Conservation (phyloP, 2,888 invertebrate species). For the Chymomyza caudatula region DNA sequence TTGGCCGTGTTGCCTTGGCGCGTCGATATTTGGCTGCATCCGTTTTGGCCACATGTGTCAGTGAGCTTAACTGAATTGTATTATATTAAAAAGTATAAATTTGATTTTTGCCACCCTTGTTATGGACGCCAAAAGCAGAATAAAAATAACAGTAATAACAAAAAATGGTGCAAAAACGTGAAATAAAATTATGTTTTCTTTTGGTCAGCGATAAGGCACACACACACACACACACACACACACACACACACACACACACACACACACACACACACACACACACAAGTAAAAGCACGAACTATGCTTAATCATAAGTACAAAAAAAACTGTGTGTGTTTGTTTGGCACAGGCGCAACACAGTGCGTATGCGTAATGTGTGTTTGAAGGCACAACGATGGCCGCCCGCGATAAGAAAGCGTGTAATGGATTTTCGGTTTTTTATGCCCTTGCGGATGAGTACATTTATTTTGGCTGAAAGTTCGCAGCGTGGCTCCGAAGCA, state of each 20-base stretch:
- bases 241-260: too few relatives aligned
- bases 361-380: constrained; percentile 64
- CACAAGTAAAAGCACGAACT: constrained; percentile 4
- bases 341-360: constrained; percentile 18
- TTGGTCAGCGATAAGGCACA: constrained; percentile 18
- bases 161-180: constrained; percentile 22
- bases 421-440: constrained; percentile 54
- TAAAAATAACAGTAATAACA: not conserved
- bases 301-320: constrained; percentile 53
- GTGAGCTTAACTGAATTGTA: constrained; percentile 50
- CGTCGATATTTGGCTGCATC: constrained; percentile 57
- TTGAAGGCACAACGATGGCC: constrained; percentile 15
- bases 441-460: not conserved
- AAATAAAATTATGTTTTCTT: constrained; percentile 31
- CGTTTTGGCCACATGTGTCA: constrained; percentile 10
- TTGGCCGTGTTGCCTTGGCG: constrained; percentile 26
- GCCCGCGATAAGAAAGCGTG: constrained; percentile 48
- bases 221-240: constrained; percentile 15
- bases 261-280: not conserved
- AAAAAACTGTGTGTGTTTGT: constrained; percentile 4
- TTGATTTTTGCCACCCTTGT: constrained; percentile 43
- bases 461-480: not conserved
- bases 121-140: not conserved
- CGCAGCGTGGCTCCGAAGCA: not conserved
- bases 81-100: constrained; percentile 61